Evolutionary conservation across 2,797 vertebrate species (phyloP).

Genomic region (Squalus acanthias): DNA sequence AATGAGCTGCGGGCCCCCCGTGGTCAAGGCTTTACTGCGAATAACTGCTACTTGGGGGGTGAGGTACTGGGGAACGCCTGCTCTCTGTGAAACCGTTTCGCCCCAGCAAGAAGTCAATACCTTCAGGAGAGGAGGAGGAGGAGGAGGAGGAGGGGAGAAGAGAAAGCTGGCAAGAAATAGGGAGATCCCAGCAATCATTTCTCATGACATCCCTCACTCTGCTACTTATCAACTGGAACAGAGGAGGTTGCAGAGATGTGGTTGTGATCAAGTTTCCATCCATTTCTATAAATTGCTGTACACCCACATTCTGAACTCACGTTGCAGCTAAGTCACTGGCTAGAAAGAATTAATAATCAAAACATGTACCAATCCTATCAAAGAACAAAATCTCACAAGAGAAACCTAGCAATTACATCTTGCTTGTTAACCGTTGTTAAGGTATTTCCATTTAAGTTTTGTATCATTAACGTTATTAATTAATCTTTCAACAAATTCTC

Average conservation of each 20-base stretch:
- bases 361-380: background rate
- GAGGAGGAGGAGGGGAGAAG: background rate
- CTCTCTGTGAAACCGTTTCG: background rate
- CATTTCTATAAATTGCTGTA: conserved; percentile 17
- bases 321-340: background rate
- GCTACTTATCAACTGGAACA: background rate
- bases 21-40: background rate
- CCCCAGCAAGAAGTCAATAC: background rate
- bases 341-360: background rate
- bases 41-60: background rate
- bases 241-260: conserved; percentile 27
- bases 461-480: background rate
- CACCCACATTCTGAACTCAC: background rate
- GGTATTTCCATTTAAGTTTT: background rate
- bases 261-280: conserved; percentile 31
- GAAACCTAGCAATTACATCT: background rate
- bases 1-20: background rate
- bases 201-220: background rate
- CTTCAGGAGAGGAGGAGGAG: background rate
- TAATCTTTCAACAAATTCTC: background rate
- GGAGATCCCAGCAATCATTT: conserved; percentile 2
- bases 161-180: background rate
- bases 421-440: background rate
- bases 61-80: background rate
- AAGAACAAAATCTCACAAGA: background rate